Conservation (phyloP, 1,140 invertebrate species). For the Hesperophylax magnus region DNA sequence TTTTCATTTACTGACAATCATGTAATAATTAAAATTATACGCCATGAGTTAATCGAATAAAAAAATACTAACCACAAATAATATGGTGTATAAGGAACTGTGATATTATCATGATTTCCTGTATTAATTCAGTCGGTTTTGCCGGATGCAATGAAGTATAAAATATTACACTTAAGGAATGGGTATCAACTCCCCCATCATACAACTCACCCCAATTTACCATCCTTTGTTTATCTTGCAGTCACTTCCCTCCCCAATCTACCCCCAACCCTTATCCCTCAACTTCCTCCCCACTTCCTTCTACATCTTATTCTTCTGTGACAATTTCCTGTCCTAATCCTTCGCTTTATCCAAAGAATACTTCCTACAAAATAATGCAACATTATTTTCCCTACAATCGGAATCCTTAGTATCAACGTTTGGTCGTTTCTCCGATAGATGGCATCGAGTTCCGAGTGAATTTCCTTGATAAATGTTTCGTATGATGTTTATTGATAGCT, state of each 20-base stretch:
- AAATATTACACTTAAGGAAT: background rate
- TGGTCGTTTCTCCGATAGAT: background rate
- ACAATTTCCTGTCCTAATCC: conserved; percentile 30
- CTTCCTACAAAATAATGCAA: too few species aligned
- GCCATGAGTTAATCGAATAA: too few species aligned
- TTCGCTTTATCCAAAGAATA: conserved; percentile 15
- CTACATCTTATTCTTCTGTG: conserved; percentile 14
- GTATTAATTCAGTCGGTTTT: too few species aligned
- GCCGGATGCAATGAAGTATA: background rate
- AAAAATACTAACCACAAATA: too few species aligned
- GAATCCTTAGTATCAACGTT: background rate
- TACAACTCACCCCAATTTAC: conserved; percentile 6
- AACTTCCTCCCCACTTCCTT: background rate
- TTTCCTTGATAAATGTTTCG: conserved; percentile 9
- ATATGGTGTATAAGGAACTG: too few species aligned
- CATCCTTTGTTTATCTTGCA: conserved; percentile 27
- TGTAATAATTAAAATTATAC: too few species aligned
- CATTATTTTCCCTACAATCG: background rate
- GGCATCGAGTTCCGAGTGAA: background rate
- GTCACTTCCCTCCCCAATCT: background rate
- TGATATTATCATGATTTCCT: background rate
- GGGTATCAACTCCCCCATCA: background rate
- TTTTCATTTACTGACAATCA: too few species aligned
- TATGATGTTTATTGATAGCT: conserved; percentile 14
- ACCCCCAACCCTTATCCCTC: too few species aligned